A percentile compares a stretch with the other conserved stretches of the same genome.
Evolutionary conservation across 2,888 invertebrate genomes (phyloP).

Genomic region (Lepidonotus clava): DNA sequence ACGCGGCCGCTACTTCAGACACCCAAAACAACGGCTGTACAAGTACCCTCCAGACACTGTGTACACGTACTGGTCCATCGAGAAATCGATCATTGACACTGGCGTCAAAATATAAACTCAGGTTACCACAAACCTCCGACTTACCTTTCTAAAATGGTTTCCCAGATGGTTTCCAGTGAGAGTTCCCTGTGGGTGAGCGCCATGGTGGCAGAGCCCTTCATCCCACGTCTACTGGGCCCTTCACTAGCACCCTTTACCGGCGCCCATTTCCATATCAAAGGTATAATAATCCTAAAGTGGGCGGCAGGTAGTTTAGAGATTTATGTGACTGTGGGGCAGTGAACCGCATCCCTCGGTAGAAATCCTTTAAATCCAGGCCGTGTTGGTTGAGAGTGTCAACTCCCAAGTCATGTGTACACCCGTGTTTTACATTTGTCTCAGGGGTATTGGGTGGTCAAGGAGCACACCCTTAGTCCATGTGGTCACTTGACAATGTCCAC

Average conservation of each 20-base stretch:
- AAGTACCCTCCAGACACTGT: no score
- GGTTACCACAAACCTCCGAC: neutral
- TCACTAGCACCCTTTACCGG: no score
- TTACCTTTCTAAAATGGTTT: constrained; percentile 41
- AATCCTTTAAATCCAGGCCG: no score
- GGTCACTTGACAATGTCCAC: neutral
- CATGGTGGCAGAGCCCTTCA: no score
- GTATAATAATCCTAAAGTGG: constrained; percentile 2
- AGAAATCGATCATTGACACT: neutral
- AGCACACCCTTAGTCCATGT: neutral
- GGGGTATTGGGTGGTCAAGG: neutral
- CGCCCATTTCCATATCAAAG: constrained; percentile 13
- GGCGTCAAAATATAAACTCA: neutral
- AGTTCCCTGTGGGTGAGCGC: neutral
- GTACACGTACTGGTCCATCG: no score
- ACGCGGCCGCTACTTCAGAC: no score
- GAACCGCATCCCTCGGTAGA: neutral
- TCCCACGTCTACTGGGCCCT: no score
- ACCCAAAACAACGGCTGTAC: no score
- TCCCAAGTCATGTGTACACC: no score
- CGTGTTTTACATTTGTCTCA: no score
- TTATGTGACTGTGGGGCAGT: neutral
- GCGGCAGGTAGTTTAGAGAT: neutral
- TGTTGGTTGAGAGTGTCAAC: no score
- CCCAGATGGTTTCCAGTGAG: constrained; percentile 41